A percentile compares a stretch with the other conserved stretches of the same genome.
These are phyloP conservation scores for Ellobius talpinus DNA, from an alignment of 2,113 vertebrate species.

Conservation along the genomic window DNA sequence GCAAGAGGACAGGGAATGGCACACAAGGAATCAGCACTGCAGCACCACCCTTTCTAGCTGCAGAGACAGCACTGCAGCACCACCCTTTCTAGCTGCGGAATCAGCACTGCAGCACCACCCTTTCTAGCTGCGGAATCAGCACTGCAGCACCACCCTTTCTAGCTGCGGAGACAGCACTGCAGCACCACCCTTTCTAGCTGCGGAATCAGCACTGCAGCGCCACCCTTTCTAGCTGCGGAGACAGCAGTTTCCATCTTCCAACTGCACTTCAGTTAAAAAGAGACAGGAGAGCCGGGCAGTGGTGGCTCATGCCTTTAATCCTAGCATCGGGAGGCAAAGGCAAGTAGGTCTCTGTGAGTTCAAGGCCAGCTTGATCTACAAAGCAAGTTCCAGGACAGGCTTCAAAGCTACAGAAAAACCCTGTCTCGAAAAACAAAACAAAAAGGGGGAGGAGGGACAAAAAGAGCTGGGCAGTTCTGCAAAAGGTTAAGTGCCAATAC, in stretches of 20 bases:
- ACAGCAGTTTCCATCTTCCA: not conserved
- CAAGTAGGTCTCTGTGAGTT: too few relatives aligned
- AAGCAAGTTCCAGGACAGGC: too few relatives aligned
- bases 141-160: not conserved
- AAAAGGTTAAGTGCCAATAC: not conserved
- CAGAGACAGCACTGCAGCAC: not conserved
- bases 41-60: not conserved
- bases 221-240: not conserved
- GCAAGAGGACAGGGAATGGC: not conserved
- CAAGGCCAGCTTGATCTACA: too few relatives aligned
- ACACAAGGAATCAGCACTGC: not conserved
- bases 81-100: not conserved
- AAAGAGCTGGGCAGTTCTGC: not conserved
- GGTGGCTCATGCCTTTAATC: too few relatives aligned
- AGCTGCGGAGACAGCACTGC: too few relatives aligned
- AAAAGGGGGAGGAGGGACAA: not conserved
- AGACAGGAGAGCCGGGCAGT: not conserved
- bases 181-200: not conserved
- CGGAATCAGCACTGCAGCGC: not conserved
- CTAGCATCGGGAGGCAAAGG: too few relatives aligned
- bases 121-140: not conserved
- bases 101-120: too few relatives aligned
- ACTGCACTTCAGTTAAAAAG: not conserved
- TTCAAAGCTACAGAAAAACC: too few relatives aligned
- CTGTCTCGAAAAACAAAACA: too few relatives aligned